A percentile compares a stretch with the other conserved stretches of the same genome.
Evolutionary conservation across 2,113 vertebrate species (phyloP).

Genomic region (Pelodiscus sinensis): DNA sequence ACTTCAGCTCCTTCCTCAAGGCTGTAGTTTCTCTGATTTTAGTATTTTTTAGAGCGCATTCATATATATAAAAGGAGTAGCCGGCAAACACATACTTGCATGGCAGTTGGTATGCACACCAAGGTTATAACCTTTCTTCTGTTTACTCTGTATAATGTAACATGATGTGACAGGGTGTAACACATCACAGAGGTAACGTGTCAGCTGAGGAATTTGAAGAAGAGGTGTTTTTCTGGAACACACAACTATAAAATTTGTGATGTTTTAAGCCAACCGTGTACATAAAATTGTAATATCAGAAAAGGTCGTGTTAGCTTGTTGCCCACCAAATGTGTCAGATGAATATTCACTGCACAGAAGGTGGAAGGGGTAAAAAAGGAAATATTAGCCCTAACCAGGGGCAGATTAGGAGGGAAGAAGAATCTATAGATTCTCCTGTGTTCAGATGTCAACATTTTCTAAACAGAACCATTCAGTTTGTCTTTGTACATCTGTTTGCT

Average conservation of each 20-base stretch:
- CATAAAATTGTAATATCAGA: background rate
- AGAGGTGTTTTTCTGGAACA: conserved; percentile 36
- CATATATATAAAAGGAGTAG: conserved; percentile 18
- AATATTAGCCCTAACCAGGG: background rate
- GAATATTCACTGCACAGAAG: background rate
- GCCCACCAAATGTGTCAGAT: background rate
- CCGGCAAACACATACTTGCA: conserved; percentile 72
- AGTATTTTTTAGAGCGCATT: conserved; percentile 37
- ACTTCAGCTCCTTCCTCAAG: conserved; percentile 29
- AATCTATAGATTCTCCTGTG: background rate
- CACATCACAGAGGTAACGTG: conserved; percentile 57
- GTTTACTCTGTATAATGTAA: conserved; percentile 68
- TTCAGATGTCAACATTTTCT: background rate
- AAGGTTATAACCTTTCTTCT: conserved; percentile 74
- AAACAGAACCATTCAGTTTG: background rate
- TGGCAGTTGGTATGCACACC: conserved; percentile 73
- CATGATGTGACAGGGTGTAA: conserved; percentile 73
- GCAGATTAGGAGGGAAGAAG: background rate
- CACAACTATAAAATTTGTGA: background rate
- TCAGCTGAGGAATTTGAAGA: conserved; percentile 58
- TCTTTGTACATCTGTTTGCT: background rate
- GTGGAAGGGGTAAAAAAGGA: background rate
- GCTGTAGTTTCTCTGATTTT: conserved; percentile 24
- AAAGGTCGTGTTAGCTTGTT: background rate
- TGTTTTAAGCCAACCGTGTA: conserved; percentile 6